phyloP scores from a whole-genome alignment of 2,797 vertebrate genomes.

The Cynodonichthys magdalenae region DNA sequence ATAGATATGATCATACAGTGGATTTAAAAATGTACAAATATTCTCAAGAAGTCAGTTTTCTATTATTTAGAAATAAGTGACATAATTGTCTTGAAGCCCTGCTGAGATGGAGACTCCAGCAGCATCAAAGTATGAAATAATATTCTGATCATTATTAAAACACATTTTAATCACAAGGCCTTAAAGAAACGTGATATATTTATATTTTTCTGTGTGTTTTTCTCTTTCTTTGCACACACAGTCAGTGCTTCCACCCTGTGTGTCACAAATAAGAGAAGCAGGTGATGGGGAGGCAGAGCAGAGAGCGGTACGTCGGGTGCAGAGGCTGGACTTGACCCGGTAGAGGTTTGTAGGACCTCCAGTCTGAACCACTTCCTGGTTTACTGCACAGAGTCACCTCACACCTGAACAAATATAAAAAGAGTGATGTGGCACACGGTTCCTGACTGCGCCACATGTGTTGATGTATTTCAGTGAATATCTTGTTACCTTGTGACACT shows the following conservation, averaged over 20 bases:
- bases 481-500: slow-evolving; percentile 83
- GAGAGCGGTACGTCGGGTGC: slow-evolving; percentile 85
- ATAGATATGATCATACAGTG: neutral
- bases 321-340: slow-evolving; percentile 71
- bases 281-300: slow-evolving; percentile 92
- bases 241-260: too few species aligned
- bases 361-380: slow-evolving; percentile 79
- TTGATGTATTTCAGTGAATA: too few species aligned
- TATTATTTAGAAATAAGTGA: slow-evolving; percentile 17
- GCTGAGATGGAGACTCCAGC: neutral
- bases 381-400: slow-evolving; percentile 93
- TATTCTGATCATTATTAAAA: neutral
- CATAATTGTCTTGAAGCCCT: neutral
- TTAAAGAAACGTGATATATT: too few species aligned
- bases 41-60: slow-evolving; percentile 47
- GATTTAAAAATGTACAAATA: slow-evolving; percentile 24
- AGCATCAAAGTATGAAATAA: neutral
- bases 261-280: slow-evolving; percentile 87
- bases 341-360: slow-evolving; percentile 64
- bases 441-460: too few species aligned
- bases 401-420: slow-evolving; percentile 77
- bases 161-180: too few species aligned
- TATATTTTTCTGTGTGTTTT: too few species aligned
- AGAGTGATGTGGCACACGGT: too few species aligned
- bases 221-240: too few species aligned